Percentiles rank a stretch among this genome's conserved stretches.
Conservation (phyloP, 2,888 invertebrate species). For the Patella ulyssiponensis region DNA sequence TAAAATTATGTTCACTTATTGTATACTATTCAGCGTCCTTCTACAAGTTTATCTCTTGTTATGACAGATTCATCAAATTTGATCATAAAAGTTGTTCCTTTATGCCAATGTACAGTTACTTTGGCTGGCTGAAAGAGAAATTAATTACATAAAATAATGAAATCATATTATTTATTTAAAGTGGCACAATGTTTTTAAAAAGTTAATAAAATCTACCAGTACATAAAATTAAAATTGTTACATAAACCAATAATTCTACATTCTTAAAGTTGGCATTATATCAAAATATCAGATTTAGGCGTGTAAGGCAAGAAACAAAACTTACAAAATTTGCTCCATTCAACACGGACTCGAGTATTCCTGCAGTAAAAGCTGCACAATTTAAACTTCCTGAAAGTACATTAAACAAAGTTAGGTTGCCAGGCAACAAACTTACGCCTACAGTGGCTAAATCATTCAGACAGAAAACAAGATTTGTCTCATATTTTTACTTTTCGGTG, state of each 20-base stretch:
- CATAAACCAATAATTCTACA: not conserved
- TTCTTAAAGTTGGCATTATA: not conserved
- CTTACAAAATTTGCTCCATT: slow-evolving; percentile 96
- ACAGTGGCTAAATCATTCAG: too few species aligned
- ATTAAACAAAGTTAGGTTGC: not conserved
- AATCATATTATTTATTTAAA: not conserved
- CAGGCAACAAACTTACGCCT: too few species aligned
- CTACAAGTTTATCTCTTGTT: slow-evolving; percentile 89
- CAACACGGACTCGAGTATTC: slow-evolving; percentile 96
- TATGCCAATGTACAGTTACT: slow-evolving; percentile 99
- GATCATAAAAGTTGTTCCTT: slow-evolving; percentile 99
- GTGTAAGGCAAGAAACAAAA: slow-evolving; percentile 51
- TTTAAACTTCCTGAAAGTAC: slow-evolving; percentile 82
- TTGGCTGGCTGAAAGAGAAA: slow-evolving; percentile 88
- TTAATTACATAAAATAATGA: too few species aligned
- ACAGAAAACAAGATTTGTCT: too few species aligned
- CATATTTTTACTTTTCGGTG: too few species aligned
- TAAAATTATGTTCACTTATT: too few species aligned
- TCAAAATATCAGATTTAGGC: not conserved
- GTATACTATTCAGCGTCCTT: slow-evolving; percentile 78
- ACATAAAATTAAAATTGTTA: not conserved
- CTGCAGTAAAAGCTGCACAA: slow-evolving; percentile 98
- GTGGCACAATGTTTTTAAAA: not conserved
- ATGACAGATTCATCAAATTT: slow-evolving; percentile 96
- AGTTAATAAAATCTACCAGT: not conserved